These are phyloP conservation scores for Neosilurus mollespiculum DNA, from an alignment of 2,797 vertebrate species.

Conservation along the genomic window DNA sequence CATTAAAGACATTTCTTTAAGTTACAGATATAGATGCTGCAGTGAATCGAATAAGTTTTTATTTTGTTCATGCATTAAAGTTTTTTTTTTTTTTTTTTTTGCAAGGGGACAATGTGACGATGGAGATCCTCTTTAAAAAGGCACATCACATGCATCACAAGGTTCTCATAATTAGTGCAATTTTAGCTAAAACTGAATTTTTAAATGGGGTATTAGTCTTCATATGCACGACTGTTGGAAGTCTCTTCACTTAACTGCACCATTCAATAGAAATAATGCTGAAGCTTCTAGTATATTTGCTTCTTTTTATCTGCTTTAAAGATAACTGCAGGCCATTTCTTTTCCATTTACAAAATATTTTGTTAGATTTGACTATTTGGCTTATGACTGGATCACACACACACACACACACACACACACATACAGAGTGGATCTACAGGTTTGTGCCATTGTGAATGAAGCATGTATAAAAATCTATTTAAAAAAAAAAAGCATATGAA, in stretches of 20 bases:
- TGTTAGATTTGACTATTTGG: conserved; percentile 38
- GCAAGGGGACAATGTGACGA: conserved; percentile 3
- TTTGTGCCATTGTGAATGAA: conserved; percentile 9
- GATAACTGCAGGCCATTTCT: conserved; percentile 13
- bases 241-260: neutral
- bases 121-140: conserved; percentile 40
- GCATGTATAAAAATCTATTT: conserved; percentile 21
- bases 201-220: neutral
- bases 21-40: conserved; percentile 38
- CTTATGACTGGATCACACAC: conserved; percentile 25
- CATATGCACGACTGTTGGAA: neutral
- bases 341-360: conserved; percentile 31
- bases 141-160: conserved; percentile 45
- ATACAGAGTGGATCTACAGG: neutral
- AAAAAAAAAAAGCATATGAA: conserved; percentile 11
- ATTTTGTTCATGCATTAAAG: conserved; percentile 5
- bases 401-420: conserved; percentile 14
- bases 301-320: conserved; percentile 3
- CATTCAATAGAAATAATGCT: neutral
- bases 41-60: conserved; percentile 25
- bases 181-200: neutral
- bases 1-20: conserved; percentile 62
- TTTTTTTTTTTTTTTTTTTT: neutral
- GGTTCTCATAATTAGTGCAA: neutral
- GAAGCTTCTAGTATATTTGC: neutral